Evolutionary conservation across 2,797 vertebrate species (phyloP).

Genomic region (Pitangus sulphuratus): DNA sequence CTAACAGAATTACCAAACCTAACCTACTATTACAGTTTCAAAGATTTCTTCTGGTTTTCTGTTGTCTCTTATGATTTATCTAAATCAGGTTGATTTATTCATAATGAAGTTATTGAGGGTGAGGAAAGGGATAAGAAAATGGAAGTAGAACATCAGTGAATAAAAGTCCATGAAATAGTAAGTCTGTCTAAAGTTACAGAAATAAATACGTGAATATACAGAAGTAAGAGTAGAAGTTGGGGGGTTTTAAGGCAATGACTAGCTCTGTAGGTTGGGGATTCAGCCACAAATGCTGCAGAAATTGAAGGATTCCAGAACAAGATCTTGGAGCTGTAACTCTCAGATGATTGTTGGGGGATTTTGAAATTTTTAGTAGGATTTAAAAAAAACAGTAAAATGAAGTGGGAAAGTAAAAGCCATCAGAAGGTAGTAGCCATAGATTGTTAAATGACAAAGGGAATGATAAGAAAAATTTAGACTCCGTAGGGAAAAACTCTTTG

Average conservation of each 20-base stretch:
- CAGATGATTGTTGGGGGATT: neutral
- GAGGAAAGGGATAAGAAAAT: neutral
- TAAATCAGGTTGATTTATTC: neutral
- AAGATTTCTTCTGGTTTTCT: neutral
- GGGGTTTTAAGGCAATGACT: neutral
- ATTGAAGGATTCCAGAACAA: neutral
- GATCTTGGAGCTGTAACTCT: neutral
- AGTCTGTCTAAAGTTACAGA: neutral
- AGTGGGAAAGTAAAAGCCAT: neutral
- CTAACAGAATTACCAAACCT: neutral
- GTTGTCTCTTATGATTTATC: neutral
- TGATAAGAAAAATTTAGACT: neutral
- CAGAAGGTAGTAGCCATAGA: neutral
- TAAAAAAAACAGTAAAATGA: neutral
- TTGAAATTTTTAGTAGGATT: neutral
- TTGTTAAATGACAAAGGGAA: neutral
- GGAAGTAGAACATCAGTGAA: neutral
- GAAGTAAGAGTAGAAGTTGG: neutral
- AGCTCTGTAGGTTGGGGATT: neutral
- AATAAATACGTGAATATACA: neutral
- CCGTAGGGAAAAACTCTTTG: neutral
- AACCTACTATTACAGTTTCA: neutral
- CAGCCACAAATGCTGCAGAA: neutral
- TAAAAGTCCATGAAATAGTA: neutral
- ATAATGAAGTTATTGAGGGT: neutral